Conservation (phyloP, 2,113 vertebrate species). For the Entomyzon cyanotis region DNA sequence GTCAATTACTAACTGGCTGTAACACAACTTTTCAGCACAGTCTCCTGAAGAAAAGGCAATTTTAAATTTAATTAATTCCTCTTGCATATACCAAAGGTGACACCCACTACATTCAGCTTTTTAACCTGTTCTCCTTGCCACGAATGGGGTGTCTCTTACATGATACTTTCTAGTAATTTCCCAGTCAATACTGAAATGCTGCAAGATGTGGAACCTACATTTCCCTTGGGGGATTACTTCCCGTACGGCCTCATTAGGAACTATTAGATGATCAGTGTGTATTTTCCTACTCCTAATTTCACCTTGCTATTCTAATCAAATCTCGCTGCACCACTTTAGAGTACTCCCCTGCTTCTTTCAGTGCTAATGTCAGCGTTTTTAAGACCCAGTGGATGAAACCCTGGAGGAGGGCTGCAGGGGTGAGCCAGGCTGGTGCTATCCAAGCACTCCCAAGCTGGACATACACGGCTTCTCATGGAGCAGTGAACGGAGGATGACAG, state of each 20-base stretch:
- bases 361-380: not conserved
- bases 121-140: not conserved
- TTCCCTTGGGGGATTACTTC: not conserved
- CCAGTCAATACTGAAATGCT: not conserved
- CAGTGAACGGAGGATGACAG: not conserved
- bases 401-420: not conserved
- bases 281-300: slow-evolving; percentile 13
- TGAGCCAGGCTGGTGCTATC: not conserved
- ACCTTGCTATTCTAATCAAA: not conserved
- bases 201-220: not conserved
- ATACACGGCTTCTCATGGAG: rapidly evolving
- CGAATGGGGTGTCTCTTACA: not conserved
- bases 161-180: not conserved
- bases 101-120: not conserved
- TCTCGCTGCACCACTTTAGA: not conserved
- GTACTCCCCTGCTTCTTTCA: not conserved
- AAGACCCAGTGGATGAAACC: not conserved
- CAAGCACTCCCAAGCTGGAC: not conserved
- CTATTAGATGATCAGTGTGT: not conserved
- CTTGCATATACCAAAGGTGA: not conserved
- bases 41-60: not conserved
- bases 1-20: not conserved
- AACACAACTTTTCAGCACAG: not conserved
- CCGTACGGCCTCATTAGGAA: not conserved
- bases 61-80: not conserved